Evolutionary conservation across 2,888 invertebrate species (phyloP), one percentile per base, ranked within the genome.

Genomic region (Leucozona laternaria): DNA sequence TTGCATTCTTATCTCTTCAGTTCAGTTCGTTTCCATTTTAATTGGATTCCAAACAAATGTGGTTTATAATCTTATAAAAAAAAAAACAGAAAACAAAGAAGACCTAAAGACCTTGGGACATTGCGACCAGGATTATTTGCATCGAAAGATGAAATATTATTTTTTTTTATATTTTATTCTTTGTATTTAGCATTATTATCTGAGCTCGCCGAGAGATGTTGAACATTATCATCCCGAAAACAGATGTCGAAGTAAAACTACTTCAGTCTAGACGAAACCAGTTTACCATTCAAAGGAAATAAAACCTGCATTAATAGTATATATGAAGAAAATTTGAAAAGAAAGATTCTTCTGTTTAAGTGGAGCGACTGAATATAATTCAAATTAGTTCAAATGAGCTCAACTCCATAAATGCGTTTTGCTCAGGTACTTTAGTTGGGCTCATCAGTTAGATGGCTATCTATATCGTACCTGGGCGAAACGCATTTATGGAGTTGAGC

Each of bases 241-340:
- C 62, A 62, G 62, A 62, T 62, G 62, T 28, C 10, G 4, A 11
- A 43, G 25, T 25, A 5, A 25, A 62, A 43, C 25, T 43, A 43
- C 43, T 6, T 4, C 7, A 22, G 37, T 34, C 60, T 13, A 22
- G 40, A 37, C 2, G 4, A 60, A 60, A 34, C 22, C 37, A 60
- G 60, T 40, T 37, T n/a, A 2, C 2, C 6, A 22, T 20, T 53
- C 7, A 28, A 55, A n/a, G n/a, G n/a, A 55, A 28, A 13, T n/a
- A 10, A n/a, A 55, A 53, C 15, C 6, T 25, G 25, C 25, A 53
- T 1, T n/a, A n/a, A n/a, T n/a, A n/a, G n/a, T n/a, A n/a, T n/a
- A n/a, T n/a, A n/a, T n/a, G n/a, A n/a, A n/a, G n/a, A n/a, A n/a
- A n/a, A n/a, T n/a, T n/a, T n/a, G n/a, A n/a, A n/a, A n/a, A n/a